Base-by-base conservation (phyloP, 2,113 vertebrate genomes). In the Bagarius yarrelli region DNA sequence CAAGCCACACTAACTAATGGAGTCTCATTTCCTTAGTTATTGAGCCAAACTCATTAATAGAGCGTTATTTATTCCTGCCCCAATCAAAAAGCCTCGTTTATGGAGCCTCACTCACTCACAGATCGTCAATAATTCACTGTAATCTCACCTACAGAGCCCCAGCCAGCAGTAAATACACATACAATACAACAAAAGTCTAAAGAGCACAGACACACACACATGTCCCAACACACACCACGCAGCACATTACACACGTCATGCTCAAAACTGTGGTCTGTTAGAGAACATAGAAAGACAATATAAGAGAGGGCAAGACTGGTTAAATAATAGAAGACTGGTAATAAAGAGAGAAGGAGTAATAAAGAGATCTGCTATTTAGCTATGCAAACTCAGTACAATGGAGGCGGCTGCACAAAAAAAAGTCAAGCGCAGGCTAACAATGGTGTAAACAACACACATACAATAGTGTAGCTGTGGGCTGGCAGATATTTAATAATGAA, bases 391-490 rank as follows among this genome's bases (percentile, higher is more conserved):
- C 56, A 61, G 2, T 53, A 80, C 79, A 73, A 80, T 63, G 47
- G 67, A 72, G 27, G n/a, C 40, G 3, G 25, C 15, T 59, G 32
- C 25, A 50, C 11, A 77, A 52, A 75, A 73, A 61, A 19, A 34
- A 55, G 36, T 40, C 75, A 64, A 57, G 36, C 76, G 52, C 61
- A 73, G 40, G 21, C 18, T 47, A 67, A 69, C 52, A 76, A 52
- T 76, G 72, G 34, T 67, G 61, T 53, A 73, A 76, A 59, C 61
- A 76, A 40, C 34, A 34, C 56, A 9, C 53, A 57, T n/a, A n/a
- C 61, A 56, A 40, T 44, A 59, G 52, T 57, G 34, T 67, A 47
- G 52, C 53, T 56, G 60, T 32, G n/a, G 72, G 63, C 61, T 76
- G 52, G 0, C 18, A 32, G 72, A 57, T 34, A 32, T 75, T 69